A percentile compares a stretch with the other conserved stretches of the same genome.
Evolutionary conservation across 2,888 invertebrate species (phyloP).

Genomic region (Cheilosia scutellata): DNA sequence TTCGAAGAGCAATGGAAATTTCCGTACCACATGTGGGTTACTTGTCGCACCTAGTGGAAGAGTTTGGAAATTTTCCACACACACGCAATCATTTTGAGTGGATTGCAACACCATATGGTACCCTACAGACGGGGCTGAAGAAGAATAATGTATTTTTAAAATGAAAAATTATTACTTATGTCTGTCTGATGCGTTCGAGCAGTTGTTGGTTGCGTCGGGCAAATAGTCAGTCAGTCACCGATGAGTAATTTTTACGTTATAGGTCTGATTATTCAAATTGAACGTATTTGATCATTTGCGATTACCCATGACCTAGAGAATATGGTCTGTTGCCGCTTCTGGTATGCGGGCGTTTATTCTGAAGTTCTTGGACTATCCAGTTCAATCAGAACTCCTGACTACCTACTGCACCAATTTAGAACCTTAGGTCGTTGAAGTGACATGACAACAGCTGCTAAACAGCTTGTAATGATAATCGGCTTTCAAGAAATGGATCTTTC

Average conservation of each 20-base stretch:
- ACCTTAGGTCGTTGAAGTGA: no score
- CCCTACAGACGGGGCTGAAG: background rate
- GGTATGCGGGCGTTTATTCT: no score
- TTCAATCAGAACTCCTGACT: background rate
- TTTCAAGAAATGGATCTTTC: no score
- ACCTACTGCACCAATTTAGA: background rate
- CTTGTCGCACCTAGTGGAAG: constrained; percentile 12
- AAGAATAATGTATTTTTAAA: constrained; percentile 2
- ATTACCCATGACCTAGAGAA: constrained; percentile 1
- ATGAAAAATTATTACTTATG: background rate
- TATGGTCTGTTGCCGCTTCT: no score
- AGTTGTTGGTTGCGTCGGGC: background rate
- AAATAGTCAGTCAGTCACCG: background rate
- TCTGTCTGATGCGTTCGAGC: background rate
- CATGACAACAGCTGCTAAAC: no score
- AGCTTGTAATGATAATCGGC: no score
- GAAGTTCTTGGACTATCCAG: no score
- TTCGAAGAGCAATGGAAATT: constrained; percentile 41
- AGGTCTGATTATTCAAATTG: background rate
- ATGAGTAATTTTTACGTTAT: background rate
- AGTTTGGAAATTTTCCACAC: constrained; percentile 66
- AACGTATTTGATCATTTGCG: background rate
- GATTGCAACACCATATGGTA: constrained; percentile 46
- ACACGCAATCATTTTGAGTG: constrained; percentile 31
- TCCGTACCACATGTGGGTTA: constrained; percentile 8